These are phyloP conservation scores for Geophilus truncorum DNA, from an alignment of 2,888 invertebrate species.

Conservation along the genomic window DNA sequence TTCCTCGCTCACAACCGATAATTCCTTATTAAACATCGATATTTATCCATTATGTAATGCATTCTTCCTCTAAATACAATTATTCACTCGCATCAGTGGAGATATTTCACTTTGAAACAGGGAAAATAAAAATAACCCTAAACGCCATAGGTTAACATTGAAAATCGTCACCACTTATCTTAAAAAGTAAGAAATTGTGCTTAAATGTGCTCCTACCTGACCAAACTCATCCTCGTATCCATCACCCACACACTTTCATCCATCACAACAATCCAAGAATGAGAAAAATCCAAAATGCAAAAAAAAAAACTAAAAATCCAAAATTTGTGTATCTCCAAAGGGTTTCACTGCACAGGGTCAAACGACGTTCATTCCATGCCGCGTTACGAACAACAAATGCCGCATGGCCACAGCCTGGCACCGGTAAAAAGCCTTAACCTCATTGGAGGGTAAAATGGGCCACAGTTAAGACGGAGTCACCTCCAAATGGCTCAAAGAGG, in stretches of 20 bases:
- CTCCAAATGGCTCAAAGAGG: constrained; percentile 7
- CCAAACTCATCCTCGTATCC: not conserved
- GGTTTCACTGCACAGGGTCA: not conserved
- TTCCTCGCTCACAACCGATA: no score
- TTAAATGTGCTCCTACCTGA: constrained; percentile 16
- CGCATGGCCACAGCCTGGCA: constrained; percentile 24
- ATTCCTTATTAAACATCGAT: not conserved
- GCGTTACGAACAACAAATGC: not conserved
- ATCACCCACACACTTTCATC: not conserved
- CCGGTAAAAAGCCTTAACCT: constrained; percentile 7
- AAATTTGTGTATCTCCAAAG: not conserved
- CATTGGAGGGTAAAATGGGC: constrained; percentile 22
- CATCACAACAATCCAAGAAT: not conserved
- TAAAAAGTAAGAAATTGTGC: not conserved
- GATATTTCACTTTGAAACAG: no score
- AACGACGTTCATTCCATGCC: not conserved
- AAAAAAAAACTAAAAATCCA: not conserved
- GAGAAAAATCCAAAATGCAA: not conserved
- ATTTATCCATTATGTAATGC: not conserved
- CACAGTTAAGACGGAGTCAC: constrained; percentile 10
- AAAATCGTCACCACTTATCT: not conserved
- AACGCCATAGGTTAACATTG: not conserved
- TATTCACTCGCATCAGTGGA: no score
- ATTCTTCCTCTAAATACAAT: no score
- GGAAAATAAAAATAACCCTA: not conserved